Percentiles rank a stretch among this genome's conserved stretches.
Conservation (phyloP, 2,888 invertebrate species). For the Cyrtodaria siliqua region DNA sequence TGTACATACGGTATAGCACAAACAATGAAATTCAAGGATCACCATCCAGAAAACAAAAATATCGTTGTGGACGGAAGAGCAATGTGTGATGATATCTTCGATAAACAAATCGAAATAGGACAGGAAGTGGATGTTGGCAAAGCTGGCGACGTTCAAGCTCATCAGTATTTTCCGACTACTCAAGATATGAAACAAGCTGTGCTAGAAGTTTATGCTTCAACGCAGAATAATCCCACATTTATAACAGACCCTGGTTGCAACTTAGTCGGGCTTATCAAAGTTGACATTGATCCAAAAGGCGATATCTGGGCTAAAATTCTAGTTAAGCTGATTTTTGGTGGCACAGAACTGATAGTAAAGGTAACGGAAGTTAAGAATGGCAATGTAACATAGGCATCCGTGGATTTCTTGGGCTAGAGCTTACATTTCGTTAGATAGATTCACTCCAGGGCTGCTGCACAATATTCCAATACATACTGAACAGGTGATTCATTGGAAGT, state of each 20-base stretch:
- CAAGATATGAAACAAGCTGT: conserved; percentile 34
- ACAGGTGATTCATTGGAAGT: no score
- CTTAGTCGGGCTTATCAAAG: conserved; percentile 18
- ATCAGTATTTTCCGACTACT: conserved; percentile 32
- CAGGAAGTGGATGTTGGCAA: conserved; percentile 12
- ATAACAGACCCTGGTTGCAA: conserved; percentile 19
- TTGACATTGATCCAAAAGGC: no score
- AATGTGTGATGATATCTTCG: conserved; percentile 45
- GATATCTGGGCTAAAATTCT: conserved; percentile 36
- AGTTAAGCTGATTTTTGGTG: no score
- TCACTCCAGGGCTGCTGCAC: no score
- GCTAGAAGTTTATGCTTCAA: conserved; percentile 50
- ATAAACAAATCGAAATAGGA: conserved; percentile 52
- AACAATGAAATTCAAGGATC: conserved; percentile 35
- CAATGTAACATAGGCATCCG: conserved; percentile 5
- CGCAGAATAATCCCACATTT: conserved; percentile 37
- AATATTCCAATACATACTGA: no score
- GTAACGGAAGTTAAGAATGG: conserved; percentile 28
- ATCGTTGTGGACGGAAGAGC: conserved; percentile 9
- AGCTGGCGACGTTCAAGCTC: conserved; percentile 5
- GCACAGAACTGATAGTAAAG: no score
- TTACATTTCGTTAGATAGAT: no score
- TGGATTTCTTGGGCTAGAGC: conserved; percentile 46
- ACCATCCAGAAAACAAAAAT: conserved; percentile 25
- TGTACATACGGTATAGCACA: conserved; percentile 55